phyloP scores from a whole-genome alignment of 2,113 vertebrate genomes.

The Gnathonemus echidnorhynchus region DNA sequence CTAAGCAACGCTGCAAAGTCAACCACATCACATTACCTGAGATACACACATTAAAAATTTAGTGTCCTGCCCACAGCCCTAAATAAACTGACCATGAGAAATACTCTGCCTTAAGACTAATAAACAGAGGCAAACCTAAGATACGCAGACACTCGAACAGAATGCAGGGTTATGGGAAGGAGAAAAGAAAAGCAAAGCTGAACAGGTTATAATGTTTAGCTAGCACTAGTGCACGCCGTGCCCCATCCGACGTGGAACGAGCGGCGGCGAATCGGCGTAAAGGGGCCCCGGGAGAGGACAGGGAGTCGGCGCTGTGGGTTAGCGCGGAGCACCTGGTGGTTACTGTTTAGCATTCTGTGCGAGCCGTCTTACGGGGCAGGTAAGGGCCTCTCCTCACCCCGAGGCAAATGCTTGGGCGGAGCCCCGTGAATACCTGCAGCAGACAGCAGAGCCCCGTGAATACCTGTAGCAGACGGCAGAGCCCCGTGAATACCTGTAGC shows the following conservation, averaged over 20 bases:
- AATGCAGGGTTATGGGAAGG: background rate
- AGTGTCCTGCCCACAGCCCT: background rate
- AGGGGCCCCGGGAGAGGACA: background rate
- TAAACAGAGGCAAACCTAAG: background rate
- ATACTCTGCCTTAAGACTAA: background rate
- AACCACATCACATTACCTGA: background rate
- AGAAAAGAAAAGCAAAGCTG: background rate
- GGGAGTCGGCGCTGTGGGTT: background rate
- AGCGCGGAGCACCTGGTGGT: background rate
- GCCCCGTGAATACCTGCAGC: constrained; percentile 37
- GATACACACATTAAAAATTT: background rate
- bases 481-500: no score
- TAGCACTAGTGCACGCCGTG: background rate
- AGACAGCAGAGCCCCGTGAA: no score
- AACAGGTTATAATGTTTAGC: background rate
- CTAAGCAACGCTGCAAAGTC: no score
- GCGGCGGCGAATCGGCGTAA: background rate
- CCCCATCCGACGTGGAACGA: background rate
- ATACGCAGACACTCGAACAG: background rate
- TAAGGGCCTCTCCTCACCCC: constrained; percentile 10
- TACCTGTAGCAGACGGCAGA: constrained; percentile 18
- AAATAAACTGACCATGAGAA: background rate
- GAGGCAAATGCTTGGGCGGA: constrained; percentile 33
- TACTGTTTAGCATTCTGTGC: background rate
- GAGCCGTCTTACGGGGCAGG: background rate